Percentiles rank a stretch among this genome's conserved stretches.
These are phyloP conservation scores for Ophiodon elongatus DNA, from an alignment of 2,113 vertebrate genomes.

Conservation along the genomic window DNA sequence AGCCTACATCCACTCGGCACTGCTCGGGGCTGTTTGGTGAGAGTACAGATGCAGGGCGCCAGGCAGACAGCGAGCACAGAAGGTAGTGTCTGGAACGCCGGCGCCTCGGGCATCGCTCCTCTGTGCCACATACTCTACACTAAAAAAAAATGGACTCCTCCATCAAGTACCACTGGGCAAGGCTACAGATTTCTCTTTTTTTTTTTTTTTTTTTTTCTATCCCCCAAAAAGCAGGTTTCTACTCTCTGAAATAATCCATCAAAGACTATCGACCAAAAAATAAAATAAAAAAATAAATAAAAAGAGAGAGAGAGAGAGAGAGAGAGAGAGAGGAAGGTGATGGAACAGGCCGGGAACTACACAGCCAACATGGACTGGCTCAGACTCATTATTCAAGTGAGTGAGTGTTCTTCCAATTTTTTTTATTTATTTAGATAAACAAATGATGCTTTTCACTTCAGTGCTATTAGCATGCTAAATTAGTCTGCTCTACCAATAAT, in stretches of 20 bases:
- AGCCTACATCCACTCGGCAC: constrained; percentile 15
- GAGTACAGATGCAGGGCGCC: constrained; percentile 53
- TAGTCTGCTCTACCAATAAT: constrained; percentile 9
- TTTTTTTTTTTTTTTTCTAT: background rate
- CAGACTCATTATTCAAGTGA: constrained; percentile 32
- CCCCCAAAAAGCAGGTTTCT: constrained; percentile 22
- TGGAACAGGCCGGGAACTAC: background rate
- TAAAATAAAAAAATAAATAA: background rate
- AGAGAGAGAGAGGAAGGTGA: background rate
- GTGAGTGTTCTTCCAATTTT: background rate
- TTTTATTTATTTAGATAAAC: constrained; percentile 31
- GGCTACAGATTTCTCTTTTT: constrained; percentile 2
- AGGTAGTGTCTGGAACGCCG: constrained; percentile 54
- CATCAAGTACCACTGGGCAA: constrained; percentile 40
- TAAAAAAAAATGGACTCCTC: constrained; percentile 64
- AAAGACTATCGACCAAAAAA: background rate
- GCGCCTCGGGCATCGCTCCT: constrained; percentile 45
- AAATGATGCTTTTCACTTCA: constrained; percentile 26
- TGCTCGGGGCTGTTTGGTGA: constrained; percentile 62
- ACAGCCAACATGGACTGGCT: background rate
- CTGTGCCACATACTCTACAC: constrained; percentile 40
- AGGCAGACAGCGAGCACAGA: constrained; percentile 61
- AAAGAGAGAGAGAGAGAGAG: too few relatives aligned
- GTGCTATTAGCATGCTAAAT: constrained; percentile 15
- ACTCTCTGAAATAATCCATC: constrained; percentile 29